Evolutionary conservation across 1,140 invertebrate species (phyloP), one percentile per base, ranked within the genome.

Genomic region (Anadara kagoshimensis): DNA sequence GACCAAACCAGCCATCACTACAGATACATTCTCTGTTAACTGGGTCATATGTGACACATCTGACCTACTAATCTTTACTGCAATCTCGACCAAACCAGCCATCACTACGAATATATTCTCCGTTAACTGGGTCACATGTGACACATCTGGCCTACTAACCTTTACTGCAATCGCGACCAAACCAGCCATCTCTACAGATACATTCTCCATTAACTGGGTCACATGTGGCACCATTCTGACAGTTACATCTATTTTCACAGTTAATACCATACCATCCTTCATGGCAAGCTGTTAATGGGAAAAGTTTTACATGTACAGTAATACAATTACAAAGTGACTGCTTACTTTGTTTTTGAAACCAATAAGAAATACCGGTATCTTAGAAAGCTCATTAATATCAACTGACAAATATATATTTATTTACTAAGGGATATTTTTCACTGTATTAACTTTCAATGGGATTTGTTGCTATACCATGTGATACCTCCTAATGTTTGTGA

Each of bases 151-250:
- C 1, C 20, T 26, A 70, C 80, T 78, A 82, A 90, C 90, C 78
- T 79, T 89, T 79, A 53, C 81, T 80, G 73, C 91, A 91, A 29
- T 77, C 76, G 10, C 75, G 47, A 20, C 90, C 91, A 68, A 82
- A 87, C 84, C 87, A 91, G n/a, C 91, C 91, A n/a, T 88, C 81
- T 10, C 86, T 75, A 83, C 90, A 91, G 5, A 89, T 71, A 78
- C 91, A 91, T 41, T 89, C 86, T 12, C 91, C 91, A 59, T 88
- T 87, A 10, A 81, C 80, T 4, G 85, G 81, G 78, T 91, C 86
- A 81, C 91, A 92, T 53, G 85, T 85, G 8, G 85, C 90, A 65
- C 87, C 88, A 75, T 91, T 91, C 54, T 82, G 69, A 79, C 91
- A 91, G 14, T 76, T 63, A 70, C 91, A 91, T 16, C 84, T 78